A percentile compares a stretch with the other conserved stretches of the same genome.
These are phyloP conservation scores for Myotis planiceps DNA, from an alignment of 2,797 vertebrate genomes.

Conservation along the genomic window DNA sequence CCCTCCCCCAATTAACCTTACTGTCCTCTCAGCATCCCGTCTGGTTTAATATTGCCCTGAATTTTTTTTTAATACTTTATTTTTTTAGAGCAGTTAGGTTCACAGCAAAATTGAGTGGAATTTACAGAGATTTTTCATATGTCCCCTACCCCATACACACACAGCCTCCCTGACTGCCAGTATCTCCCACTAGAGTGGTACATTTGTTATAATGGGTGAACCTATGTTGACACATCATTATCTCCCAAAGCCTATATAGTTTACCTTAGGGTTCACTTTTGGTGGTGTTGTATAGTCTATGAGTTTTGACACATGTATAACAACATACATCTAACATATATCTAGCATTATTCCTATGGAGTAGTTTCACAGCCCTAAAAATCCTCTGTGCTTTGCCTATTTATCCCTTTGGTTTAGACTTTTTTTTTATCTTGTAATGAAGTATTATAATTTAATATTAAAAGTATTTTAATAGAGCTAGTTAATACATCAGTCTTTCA, in stretches of 20 bases:
- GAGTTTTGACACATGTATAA: neutral
- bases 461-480: neutral
- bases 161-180: neutral
- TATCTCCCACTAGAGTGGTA: neutral
- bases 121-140: neutral
- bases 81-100: slow-evolving; percentile 12
- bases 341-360: neutral
- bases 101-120: neutral
- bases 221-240: accelerated
- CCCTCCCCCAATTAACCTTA: neutral
- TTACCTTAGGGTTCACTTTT: neutral
- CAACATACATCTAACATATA: neutral
- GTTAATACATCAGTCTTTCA: neutral
- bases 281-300: neutral
- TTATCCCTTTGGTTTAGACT: neutral
- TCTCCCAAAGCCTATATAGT: neutral
- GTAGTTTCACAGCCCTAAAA: neutral
- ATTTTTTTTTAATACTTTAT: neutral
- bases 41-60: neutral
- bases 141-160: neutral
- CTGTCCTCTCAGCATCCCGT: neutral
- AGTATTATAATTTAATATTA: slow-evolving; percentile 15
- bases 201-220: neutral
- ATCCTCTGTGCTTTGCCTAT: neutral
- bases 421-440: neutral